These are phyloP conservation scores for Atherinosoma microstoma DNA, from an alignment of 2,797 vertebrate genomes.

Conservation along the genomic window DNA sequence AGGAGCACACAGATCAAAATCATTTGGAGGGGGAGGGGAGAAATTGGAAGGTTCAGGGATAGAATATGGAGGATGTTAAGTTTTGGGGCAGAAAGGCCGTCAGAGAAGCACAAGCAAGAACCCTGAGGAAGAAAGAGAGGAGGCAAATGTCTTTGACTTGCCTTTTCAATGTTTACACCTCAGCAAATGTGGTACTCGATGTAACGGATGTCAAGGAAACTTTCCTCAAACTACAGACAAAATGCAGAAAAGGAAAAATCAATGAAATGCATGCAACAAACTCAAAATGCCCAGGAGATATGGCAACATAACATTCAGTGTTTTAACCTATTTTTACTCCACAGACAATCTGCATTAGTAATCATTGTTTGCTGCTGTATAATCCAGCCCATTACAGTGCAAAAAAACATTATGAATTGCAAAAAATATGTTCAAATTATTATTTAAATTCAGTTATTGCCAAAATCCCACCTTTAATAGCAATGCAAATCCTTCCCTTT, in stretches of 20 bases:
- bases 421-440: neutral
- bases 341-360: neutral
- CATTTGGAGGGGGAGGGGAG: neutral
- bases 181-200: slow-evolving; percentile 18
- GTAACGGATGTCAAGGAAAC: slow-evolving; percentile 5
- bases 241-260: slow-evolving; percentile 1
- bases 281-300: slow-evolving; percentile 4
- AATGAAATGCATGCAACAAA: slow-evolving; percentile 2
- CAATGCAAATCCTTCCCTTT: slow-evolving; percentile 1
- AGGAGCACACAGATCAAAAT: slow-evolving; percentile 34
- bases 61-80: neutral
- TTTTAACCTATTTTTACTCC: no score
- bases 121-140: neutral
- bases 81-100: slow-evolving; percentile 6
- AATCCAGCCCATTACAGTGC: no score
- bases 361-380: neutral
- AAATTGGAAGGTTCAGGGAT: neutral
- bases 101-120: neutral
- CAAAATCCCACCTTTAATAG: slow-evolving; percentile 29
- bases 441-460: neutral
- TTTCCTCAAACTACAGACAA: neutral
- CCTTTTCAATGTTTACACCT: slow-evolving; percentile 17
- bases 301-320: neutral
- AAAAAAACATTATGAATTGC: no score
- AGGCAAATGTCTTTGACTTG: neutral